A percentile compares a stretch with the other conserved stretches of the same genome.
Evolutionary conservation across 2,113 vertebrate species (phyloP).

Genomic region (Epinephelus fuscoguttatus): DNA sequence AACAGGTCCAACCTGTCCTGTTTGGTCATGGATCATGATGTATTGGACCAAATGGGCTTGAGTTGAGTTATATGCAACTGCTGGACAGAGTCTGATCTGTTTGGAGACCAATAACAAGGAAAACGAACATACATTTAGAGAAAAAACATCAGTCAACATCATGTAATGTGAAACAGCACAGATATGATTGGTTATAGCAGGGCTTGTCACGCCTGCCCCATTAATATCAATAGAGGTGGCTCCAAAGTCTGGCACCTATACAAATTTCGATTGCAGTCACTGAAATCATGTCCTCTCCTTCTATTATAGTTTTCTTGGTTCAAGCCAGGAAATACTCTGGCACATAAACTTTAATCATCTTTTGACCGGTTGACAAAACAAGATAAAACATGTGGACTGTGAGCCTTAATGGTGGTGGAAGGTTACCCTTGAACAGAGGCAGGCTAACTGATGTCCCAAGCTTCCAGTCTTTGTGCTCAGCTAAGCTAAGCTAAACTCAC

Average conservation of each 20-base stretch:
- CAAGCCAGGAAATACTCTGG: not conserved
- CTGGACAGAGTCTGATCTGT: too few relatives aligned
- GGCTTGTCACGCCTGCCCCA: not conserved
- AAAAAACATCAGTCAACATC: too few relatives aligned
- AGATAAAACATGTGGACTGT: not conserved
- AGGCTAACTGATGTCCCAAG: not conserved
- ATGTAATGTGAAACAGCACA: not conserved
- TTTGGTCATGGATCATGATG: too few relatives aligned
- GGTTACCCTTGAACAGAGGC: not conserved
- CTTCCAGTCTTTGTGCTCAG: not conserved
- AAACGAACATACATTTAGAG: too few relatives aligned
- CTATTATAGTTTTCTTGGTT: too few relatives aligned
- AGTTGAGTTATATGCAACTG: too few relatives aligned
- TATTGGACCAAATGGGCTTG: too few relatives aligned
- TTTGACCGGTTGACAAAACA: not conserved
- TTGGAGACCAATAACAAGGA: too few relatives aligned
- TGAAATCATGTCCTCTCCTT: not conserved
- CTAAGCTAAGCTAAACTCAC: constrained; percentile 2
- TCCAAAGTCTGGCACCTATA: not conserved
- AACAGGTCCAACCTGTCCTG: too few relatives aligned
- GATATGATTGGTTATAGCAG: not conserved
- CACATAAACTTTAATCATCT: not conserved
- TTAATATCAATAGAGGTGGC: not conserved
- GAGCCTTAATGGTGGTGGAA: not conserved
- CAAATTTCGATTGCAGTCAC: not conserved